Conservation (phyloP, 2,113 vertebrate genomes). For the Sylvia atricapilla region DNA sequence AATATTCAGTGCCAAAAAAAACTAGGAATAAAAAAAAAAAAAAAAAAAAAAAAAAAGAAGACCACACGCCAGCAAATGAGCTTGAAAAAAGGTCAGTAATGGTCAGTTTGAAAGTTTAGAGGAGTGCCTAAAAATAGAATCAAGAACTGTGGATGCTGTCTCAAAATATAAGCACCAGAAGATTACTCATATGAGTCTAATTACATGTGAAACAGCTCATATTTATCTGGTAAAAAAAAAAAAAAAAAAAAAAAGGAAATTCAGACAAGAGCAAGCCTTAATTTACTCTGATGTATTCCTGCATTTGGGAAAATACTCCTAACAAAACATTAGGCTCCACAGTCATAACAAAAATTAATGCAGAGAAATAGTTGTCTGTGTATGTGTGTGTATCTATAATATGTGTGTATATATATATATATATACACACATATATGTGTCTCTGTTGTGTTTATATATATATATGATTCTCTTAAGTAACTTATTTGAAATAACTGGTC, state of each 20-base stretch:
- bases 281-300: background rate
- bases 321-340: background rate
- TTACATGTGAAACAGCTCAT: background rate
- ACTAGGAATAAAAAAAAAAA: fast-evolving
- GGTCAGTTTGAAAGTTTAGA: background rate
- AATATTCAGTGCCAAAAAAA: background rate
- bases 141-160: background rate
- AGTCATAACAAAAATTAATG: background rate
- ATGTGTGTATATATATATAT: too few relatives aligned
- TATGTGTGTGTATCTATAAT: fast-evolving
- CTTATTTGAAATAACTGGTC: background rate
- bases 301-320: background rate
- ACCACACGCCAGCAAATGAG: background rate
- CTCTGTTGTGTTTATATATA: too few relatives aligned
- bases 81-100: background rate
- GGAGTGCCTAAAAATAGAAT: background rate
- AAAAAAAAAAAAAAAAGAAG: too few relatives aligned
- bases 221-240: too few relatives aligned
- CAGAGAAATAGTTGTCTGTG: background rate
- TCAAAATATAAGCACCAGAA: background rate
- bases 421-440: too few relatives aligned
- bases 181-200: background rate
- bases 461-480: background rate
- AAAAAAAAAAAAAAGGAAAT: too few relatives aligned
- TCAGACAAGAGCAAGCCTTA: background rate